Evolutionary conservation across 1,140 invertebrate genomes (phyloP).

Genomic region (Eubasilissa regina): DNA sequence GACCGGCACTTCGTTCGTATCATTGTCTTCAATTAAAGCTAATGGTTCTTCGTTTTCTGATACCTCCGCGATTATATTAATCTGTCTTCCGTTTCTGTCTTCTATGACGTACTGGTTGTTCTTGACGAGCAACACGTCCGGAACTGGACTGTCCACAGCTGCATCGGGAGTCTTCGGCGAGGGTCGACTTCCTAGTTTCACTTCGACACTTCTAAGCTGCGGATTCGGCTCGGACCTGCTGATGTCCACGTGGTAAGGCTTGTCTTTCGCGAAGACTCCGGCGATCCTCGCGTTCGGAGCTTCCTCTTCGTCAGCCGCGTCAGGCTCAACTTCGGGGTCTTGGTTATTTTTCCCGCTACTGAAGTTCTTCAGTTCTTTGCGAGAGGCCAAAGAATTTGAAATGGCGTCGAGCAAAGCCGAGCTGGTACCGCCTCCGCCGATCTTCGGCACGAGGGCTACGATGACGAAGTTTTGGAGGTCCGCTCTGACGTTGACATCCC

Average conservation of each 20-base stretch:
- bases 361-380: slow-evolving; percentile 49
- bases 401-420: slow-evolving; percentile 68
- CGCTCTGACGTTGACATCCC: slow-evolving; percentile 76
- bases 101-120: slow-evolving; percentile 65
- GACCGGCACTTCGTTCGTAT: slow-evolving; percentile 53
- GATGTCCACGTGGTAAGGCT: slow-evolving; percentile 73
- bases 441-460: slow-evolving; percentile 73
- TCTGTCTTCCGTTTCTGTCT: slow-evolving; percentile 59
- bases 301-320: slow-evolving; percentile 62
- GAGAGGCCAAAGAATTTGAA: slow-evolving; percentile 61
- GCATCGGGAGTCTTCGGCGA: neutral
- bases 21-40: slow-evolving; percentile 58
- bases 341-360: slow-evolving; percentile 20
- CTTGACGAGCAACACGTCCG: slow-evolving; percentile 57
- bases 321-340: slow-evolving; percentile 61
- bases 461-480: slow-evolving; percentile 79
- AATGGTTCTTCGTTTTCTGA: slow-evolving; percentile 33
- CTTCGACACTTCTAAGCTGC: slow-evolving; percentile 5
- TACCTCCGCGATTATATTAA: slow-evolving; percentile 3
- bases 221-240: slow-evolving; percentile 60
- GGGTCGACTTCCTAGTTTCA: slow-evolving; percentile 34
- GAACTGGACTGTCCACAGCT: slow-evolving; percentile 51
- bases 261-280: slow-evolving; percentile 69
- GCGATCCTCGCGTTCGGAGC: slow-evolving; percentile 63
- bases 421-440: slow-evolving; percentile 62